Evolutionary conservation across 2,888 invertebrate species (phyloP).

Genomic region (Limnephilus auricula): DNA sequence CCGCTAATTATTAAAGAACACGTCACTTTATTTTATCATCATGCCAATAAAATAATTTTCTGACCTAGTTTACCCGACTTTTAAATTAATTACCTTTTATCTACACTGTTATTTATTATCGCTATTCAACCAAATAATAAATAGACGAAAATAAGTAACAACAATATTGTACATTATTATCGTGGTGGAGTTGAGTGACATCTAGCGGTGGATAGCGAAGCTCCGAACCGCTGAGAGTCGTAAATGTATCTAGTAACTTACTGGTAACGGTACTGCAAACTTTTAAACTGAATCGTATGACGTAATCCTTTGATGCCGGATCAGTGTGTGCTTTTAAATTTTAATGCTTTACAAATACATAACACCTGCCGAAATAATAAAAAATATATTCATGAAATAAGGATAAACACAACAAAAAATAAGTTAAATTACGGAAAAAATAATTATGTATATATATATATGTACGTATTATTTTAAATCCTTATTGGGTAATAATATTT

Average conservation of each 20-base stretch:
- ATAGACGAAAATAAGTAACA: too few relatives aligned
- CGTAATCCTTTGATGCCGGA: conserved; percentile 15
- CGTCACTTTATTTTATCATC: neutral
- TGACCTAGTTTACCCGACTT: neutral
- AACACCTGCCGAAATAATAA: neutral
- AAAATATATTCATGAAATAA: too few relatives aligned
- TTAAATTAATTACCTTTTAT: neutral
- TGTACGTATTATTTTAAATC: too few relatives aligned
- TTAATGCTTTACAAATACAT: neutral
- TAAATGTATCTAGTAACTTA: neutral
- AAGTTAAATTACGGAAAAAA: neutral
- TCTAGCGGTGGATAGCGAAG: conserved; percentile 35
- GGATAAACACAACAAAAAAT: neutral
- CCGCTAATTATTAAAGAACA: neutral
- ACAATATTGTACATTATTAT: neutral
- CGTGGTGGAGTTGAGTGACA: conserved; percentile 10
- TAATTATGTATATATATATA: too few relatives aligned
- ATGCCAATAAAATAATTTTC: neutral
- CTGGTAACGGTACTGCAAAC: conserved; percentile 16
- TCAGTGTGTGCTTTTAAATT: neutral
- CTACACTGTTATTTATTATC: neutral
- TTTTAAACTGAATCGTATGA: conserved; percentile 24
- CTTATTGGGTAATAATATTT: too few relatives aligned
- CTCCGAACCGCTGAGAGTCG: conserved; percentile 10
- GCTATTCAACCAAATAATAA: neutral